Base-by-base conservation (phyloP, 2,797 vertebrate species). In the Taeniopygia guttata region DNA sequence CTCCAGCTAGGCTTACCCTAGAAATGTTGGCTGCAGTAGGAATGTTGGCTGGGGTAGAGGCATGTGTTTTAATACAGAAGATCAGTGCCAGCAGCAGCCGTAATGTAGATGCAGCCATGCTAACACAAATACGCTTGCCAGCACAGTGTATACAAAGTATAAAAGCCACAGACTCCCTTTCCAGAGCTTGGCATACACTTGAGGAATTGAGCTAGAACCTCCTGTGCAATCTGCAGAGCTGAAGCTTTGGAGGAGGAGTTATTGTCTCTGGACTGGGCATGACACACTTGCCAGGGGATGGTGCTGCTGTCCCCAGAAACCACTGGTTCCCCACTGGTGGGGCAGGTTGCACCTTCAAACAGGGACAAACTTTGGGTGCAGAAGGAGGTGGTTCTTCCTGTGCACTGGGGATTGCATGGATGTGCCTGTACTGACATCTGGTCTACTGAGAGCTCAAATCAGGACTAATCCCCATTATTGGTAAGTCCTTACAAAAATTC, bases 21-120 rank as follows among this genome's bases (percentile, higher is more conserved):
- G 76, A 79, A 86, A 59, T 58, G 27, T 11, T 93, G 87, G 69
- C 89, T 92, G 84, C 66, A 59, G 16, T 8, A 91, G 85, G 73
- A 93, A 84, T 81, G 89, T 78, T 96, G 89, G 92, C 94, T 90
- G 52, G 30, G 51, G 18, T 25, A 84, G 74, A 93, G 91, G 59
- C 63, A 36, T 82, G 73, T 90, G 70, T 63, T 93, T 91, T 70
- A 82, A 19, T 21, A 81, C 30, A 81, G 79, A n/a, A 51, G 42
- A 49, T 34, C 27, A 1, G 3, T 51, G 90, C 75, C 92, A 95
- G 76, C 66, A 84, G 58, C 87, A 82, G 82, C 43, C 0, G 0
- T 54, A 64, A 63, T 2, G 23, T 29, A 34, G 89, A 82, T 36
- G 45, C 77, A 86, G 70, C 83, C 86, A 34, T 43, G 87, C 82